These are phyloP conservation scores for Conopomorpha cramerella DNA, from an alignment of 1,140 invertebrate genomes.

Conservation along the genomic window DNA sequence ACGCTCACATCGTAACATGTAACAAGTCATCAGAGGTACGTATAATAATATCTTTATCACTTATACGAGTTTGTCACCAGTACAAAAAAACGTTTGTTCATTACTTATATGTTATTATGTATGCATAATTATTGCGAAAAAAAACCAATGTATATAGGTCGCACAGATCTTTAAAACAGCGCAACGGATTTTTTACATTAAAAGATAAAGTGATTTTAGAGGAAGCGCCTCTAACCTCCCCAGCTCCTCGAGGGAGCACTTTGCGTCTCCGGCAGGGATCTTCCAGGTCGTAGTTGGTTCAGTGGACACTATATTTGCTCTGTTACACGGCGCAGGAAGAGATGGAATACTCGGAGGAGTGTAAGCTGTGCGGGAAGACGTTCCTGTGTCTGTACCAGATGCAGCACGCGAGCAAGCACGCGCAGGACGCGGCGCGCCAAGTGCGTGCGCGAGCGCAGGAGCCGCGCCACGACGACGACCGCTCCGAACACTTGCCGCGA, in stretches of 20 bases:
- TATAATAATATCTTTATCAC: conserved; percentile 11
- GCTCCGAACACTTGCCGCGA: conserved; percentile 2
- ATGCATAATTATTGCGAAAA: conserved; percentile 5
- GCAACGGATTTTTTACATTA: too few species aligned
- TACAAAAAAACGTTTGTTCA: too few species aligned
- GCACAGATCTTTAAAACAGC: too few species aligned
- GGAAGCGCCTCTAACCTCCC: too few species aligned
- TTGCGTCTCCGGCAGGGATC: too few species aligned
- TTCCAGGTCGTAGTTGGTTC: too few species aligned
- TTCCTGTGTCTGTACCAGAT: conserved; percentile 65
- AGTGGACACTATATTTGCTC: too few species aligned
- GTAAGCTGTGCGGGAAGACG: conserved; percentile 59
- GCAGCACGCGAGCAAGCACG: conserved; percentile 48
- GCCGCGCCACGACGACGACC: conserved; percentile 14
- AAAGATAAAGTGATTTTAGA: too few species aligned
- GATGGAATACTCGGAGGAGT: conserved; percentile 51
- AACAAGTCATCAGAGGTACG: conserved; percentile 61
- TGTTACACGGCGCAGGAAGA: conserved; percentile 63
- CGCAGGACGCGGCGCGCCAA: conserved; percentile 42
- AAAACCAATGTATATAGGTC: conserved; percentile 8
- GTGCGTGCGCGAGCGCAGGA: conserved; percentile 15
- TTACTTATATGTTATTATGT: conserved; percentile 5
- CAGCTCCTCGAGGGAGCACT: too few species aligned
- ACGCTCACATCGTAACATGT: conserved; percentile 67
- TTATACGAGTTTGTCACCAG: too few species aligned